phyloP scores from a whole-genome alignment of 2,888 invertebrate genomes.

The Pachydiplax longipennis region DNA sequence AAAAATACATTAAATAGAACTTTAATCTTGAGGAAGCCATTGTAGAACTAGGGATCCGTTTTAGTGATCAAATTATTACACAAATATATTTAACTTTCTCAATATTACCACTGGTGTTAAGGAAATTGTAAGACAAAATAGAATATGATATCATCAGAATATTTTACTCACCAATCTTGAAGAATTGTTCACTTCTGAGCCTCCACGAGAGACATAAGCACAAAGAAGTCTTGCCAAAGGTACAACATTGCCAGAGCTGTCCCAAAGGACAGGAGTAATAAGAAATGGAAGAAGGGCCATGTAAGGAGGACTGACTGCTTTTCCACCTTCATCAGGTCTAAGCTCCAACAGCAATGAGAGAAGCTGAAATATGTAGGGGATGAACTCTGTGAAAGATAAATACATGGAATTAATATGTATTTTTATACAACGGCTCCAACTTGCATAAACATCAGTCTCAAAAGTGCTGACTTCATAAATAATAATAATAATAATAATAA shows the following conservation, averaged over 20 bases:
- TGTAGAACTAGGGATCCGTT: too few species aligned
- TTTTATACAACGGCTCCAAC: too few species aligned
- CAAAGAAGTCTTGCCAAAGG: conserved; percentile 91
- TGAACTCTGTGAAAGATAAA: conserved; percentile 76
- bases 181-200: conserved; percentile 71
- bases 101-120: too few species aligned
- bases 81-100: too few species aligned
- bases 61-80: too few species aligned
- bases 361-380: conserved; percentile 99
- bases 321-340: conserved; percentile 61
- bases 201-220: conserved; percentile 80
- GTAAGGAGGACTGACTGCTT: conserved; percentile 81
- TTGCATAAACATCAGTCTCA: too few species aligned
- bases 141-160: too few species aligned
- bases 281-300: conserved; percentile 89
- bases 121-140: too few species aligned
- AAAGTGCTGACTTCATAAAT: too few species aligned
- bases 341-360: conserved; percentile 88
- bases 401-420: neutral
- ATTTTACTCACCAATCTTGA: conserved; percentile 72
- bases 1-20: too few species aligned
- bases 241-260: conserved; percentile 90
- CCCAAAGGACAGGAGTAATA: conserved; percentile 90
- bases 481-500: too few species aligned
- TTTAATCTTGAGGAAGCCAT: too few species aligned